phyloP scores from a whole-genome alignment of 1,140 invertebrate species.

The Grapholita molesta region DNA sequence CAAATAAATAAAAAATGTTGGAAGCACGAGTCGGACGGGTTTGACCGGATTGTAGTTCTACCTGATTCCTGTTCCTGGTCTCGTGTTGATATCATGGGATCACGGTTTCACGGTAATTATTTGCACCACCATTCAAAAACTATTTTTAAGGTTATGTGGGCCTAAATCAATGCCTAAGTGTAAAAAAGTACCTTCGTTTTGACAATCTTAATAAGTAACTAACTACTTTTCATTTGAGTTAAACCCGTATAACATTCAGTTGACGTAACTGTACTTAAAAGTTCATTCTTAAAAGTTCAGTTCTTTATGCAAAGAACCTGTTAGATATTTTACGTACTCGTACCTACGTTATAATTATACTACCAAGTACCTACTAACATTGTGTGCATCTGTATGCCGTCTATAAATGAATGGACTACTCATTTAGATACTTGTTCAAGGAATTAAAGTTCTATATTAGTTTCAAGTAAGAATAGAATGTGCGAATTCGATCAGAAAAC shows the following conservation, averaged over 20 bases:
- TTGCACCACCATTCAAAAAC: too few species aligned
- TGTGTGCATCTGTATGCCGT: not conserved
- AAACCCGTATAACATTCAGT: not conserved
- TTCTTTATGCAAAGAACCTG: not conserved
- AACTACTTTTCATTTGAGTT: not conserved
- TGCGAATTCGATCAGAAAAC: conserved; percentile 70
- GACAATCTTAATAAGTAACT: too few species aligned
- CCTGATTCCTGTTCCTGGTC: conserved; percentile 77
- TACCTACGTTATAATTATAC: not conserved
- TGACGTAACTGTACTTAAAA: not conserved
- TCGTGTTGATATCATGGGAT: conserved; percentile 53
- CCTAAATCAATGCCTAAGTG: not conserved
- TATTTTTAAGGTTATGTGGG: not conserved
- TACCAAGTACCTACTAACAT: not conserved
- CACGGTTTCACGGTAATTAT: too few species aligned
- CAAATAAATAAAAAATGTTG: conserved; percentile 78
- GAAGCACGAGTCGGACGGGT: conserved; percentile 76
- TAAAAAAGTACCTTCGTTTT: not conserved
- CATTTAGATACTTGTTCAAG: conserved; percentile 22
- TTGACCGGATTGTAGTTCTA: conserved; percentile 77
- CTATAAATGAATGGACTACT: not conserved
- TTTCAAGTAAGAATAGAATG: conserved; percentile 54
- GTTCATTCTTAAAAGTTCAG: conserved; percentile 9
- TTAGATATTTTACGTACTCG: not conserved
- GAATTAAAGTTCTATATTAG: conserved; percentile 28